Conservation (phyloP, 2,113 vertebrate genomes). For the Myrmophylax atrothorax region DNA sequence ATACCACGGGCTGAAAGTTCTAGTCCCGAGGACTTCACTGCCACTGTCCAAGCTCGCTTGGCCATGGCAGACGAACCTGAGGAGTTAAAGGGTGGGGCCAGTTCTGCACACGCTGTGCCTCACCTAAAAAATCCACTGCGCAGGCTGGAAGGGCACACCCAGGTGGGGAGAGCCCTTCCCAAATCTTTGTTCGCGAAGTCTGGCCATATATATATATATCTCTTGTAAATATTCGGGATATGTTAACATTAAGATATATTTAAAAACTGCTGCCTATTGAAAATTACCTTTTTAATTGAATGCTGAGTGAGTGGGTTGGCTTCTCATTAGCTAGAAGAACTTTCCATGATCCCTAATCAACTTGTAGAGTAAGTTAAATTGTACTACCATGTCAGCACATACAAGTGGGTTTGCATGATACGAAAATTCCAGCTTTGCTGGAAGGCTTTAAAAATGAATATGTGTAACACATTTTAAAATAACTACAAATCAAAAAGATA, state of each 20-base stretch:
- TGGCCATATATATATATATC: too few relatives aligned
- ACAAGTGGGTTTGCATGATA: background rate
- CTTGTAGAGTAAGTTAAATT: background rate
- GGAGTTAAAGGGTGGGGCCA: too few relatives aligned
- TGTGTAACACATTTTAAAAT: background rate
- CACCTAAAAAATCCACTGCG: too few relatives aligned
- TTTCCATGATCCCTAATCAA: background rate
- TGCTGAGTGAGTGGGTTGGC: background rate
- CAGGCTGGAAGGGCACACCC: too few relatives aligned
- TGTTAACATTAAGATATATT: background rate
- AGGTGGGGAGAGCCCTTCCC: too few relatives aligned
- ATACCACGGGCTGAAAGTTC: too few relatives aligned
- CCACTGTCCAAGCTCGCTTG: too few relatives aligned
- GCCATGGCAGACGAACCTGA: too few relatives aligned
- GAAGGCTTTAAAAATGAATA: background rate
- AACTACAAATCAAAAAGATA: background rate
- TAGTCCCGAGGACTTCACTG: too few relatives aligned
- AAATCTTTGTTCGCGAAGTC: too few relatives aligned
- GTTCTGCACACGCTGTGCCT: too few relatives aligned
- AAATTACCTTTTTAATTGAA: background rate
- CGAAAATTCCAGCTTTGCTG: background rate
- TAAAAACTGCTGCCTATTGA: background rate
- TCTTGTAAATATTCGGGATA: background rate
- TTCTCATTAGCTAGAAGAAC: background rate
- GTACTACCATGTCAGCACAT: fast-evolving